A percentile compares a stretch with the other conserved stretches of the same genome.
Evolutionary conservation across 2,113 vertebrate species (phyloP).

Genomic region (Tragelaphus imberbis): DNA sequence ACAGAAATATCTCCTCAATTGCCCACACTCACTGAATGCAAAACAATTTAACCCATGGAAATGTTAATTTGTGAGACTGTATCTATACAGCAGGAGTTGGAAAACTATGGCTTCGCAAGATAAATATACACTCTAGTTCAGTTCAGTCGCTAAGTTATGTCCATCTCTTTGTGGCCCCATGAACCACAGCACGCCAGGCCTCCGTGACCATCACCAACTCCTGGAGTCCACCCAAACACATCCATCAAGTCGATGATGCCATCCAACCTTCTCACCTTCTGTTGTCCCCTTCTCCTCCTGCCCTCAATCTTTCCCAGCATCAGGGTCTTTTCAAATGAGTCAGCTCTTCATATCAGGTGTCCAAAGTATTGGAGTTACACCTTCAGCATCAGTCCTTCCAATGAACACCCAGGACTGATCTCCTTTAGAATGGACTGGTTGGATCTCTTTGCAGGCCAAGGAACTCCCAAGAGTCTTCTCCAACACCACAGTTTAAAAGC

Average conservation of each 20-base stretch:
- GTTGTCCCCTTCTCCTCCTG: accelerated
- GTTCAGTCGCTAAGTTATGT: neutral
- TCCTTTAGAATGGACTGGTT: too few relatives aligned
- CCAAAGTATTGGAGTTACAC: neutral
- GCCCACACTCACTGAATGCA: neutral
- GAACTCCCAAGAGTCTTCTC: too few relatives aligned
- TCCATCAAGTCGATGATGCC: neutral
- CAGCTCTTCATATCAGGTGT: neutral
- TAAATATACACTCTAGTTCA: neutral
- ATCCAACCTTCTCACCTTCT: neutral
- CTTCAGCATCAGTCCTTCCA: too few relatives aligned
- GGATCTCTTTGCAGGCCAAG: too few relatives aligned
- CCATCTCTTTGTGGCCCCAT: neutral
- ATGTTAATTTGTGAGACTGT: neutral
- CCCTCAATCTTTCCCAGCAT: neutral
- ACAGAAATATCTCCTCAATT: neutral
- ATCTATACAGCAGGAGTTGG: neutral
- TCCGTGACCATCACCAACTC: neutral
- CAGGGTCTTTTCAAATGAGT: neutral
- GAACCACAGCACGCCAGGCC: neutral
- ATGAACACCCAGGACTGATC: too few relatives aligned
- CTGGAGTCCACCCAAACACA: neutral
- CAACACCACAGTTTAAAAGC: too few relatives aligned
- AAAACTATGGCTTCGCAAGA: neutral
- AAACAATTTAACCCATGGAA: neutral